phyloP scores from a whole-genome alignment of 2,797 vertebrate species.

The Siniperca obscura region DNA sequence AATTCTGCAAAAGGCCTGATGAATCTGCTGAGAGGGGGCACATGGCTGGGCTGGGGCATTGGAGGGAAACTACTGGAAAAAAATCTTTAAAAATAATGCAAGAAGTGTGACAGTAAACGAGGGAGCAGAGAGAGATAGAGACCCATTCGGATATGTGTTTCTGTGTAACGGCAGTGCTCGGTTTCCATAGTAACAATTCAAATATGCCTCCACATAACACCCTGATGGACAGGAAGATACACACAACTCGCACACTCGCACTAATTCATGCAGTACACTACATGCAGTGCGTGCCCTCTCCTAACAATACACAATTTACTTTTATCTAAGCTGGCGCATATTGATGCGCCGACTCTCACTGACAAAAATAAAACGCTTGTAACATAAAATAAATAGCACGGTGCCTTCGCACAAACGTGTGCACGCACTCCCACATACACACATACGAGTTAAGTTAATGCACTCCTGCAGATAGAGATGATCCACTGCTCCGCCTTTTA shows the following conservation, averaged over 20 bases:
- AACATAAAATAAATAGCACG: slow-evolving; percentile 51
- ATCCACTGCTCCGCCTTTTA: slow-evolving; percentile 59
- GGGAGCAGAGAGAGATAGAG: slow-evolving; percentile 60
- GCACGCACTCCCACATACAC: slow-evolving; percentile 20
- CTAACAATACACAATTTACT: slow-evolving; percentile 67
- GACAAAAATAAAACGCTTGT: slow-evolving; percentile 52
- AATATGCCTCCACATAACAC: slow-evolving; percentile 80
- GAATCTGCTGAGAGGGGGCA: slow-evolving; percentile 36
- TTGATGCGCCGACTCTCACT: slow-evolving; percentile 12
- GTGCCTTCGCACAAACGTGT: slow-evolving; percentile 37
- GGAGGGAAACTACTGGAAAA: slow-evolving; percentile 40
- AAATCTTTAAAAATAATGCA: slow-evolving; percentile 49
- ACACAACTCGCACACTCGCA: slow-evolving; percentile 45
- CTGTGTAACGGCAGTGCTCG: slow-evolving; percentile 77
- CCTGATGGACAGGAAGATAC: slow-evolving; percentile 76
- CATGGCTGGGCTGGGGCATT: neutral
- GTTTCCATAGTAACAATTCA: slow-evolving; percentile 89
- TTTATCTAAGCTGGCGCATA: slow-evolving; percentile 45
- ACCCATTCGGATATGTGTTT: slow-evolving; percentile 68
- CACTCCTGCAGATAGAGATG: slow-evolving; percentile 56
- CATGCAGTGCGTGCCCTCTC: slow-evolving; percentile 39
- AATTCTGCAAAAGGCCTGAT: slow-evolving; percentile 32
- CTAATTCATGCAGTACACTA: slow-evolving; percentile 43
- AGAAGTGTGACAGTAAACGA: slow-evolving; percentile 63
- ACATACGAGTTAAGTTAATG: slow-evolving; percentile 31